Evolutionary conservation across 2,888 invertebrate genomes (phyloP).

Genomic region (Oligia fasciuncula): DNA sequence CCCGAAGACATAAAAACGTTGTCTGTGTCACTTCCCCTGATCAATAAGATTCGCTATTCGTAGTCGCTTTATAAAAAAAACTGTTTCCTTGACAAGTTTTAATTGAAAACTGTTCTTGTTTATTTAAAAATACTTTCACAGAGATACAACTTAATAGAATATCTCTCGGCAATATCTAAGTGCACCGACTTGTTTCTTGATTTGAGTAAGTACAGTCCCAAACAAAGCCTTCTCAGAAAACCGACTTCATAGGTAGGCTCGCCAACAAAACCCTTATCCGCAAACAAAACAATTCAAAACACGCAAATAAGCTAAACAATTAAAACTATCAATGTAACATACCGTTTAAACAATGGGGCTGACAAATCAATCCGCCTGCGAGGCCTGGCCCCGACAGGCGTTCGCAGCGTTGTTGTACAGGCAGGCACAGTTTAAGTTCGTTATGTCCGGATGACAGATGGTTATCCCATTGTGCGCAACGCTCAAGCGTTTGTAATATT

Average conservation of each 20-base stretch:
- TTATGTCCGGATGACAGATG: constrained; percentile 82
- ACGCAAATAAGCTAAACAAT: constrained; percentile 67
- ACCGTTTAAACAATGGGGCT: constrained; percentile 66
- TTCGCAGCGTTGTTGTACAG: constrained; percentile 75
- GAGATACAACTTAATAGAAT: constrained; percentile 8
- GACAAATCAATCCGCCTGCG: constrained; percentile 68
- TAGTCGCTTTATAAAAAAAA: constrained; percentile 23
- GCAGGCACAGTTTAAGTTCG: constrained; percentile 79
- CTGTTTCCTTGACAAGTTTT: constrained; percentile 27
- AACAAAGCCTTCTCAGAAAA: constrained; percentile 3
- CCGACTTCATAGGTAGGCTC: constrained; percentile 16
- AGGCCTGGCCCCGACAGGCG: constrained; percentile 61
- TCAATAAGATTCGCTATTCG: constrained; percentile 35
- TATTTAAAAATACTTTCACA: constrained; percentile 11
- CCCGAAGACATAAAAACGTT: constrained; percentile 40
- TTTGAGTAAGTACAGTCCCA: neutral
- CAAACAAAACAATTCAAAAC: constrained; percentile 53
- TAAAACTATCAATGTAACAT: constrained; percentile 68
- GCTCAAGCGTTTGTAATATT: constrained; percentile 69
- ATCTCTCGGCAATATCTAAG: neutral
- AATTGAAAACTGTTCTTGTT: constrained; percentile 29
- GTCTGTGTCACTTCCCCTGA: constrained; percentile 49
- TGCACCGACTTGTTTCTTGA: neutral
- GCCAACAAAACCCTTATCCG: constrained; percentile 44
- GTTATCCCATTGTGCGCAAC: constrained; percentile 78